Evolutionary conservation across 37 sponge, comb jelly and placozoan genomes (phyloP), one percentile per base, ranked within the genome.

Genomic region (Spongilla lacustris): DNA sequence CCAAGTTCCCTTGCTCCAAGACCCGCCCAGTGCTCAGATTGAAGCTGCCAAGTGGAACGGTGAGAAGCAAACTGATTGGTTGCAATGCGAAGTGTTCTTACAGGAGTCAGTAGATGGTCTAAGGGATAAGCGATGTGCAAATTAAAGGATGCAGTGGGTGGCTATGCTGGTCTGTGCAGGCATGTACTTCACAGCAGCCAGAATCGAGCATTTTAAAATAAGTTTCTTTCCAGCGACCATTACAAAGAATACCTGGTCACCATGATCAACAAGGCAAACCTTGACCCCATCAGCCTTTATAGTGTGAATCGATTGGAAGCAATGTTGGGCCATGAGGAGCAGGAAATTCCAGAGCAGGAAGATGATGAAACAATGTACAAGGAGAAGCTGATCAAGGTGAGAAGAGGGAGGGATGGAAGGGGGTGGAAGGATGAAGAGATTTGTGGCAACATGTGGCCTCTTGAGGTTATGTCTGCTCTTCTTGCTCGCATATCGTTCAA

Each of bases 241-340:
- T 97, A 95, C 71, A 97, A 93, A 67, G 98, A 97, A 67, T 97
- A 97, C 85, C 83, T 97, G 71, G 94, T 95, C 33, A 73, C 82
- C 69, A 83, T 80, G 74, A 89, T 97, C 83, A 95, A 93, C 90
- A 88, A 84, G 50, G 73, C 69, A 9, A 10, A 67, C 12, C 34
- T 95, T 32, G 98, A 97, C 37, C 98, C 98, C 22, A 37, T 90
- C 48, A 85, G 85, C 24, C 48, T 92, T 12, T 88, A 89, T 50
- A 71, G 71, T 9, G 67, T 79, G 21, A 75, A 77, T 21, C 80
- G 87, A 31, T 66, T 95, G 11, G 33, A 78, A 29, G 58, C 87
- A 17, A 89, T 95, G 32, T 71, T 95, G 38, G 36, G 11, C 38
- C 69, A 93, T 69, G 96, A 95, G 67, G 93, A 92, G 82, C 36